Conservation (phyloP, 2,888 invertebrate genomes). For the Tachina lurida region DNA sequence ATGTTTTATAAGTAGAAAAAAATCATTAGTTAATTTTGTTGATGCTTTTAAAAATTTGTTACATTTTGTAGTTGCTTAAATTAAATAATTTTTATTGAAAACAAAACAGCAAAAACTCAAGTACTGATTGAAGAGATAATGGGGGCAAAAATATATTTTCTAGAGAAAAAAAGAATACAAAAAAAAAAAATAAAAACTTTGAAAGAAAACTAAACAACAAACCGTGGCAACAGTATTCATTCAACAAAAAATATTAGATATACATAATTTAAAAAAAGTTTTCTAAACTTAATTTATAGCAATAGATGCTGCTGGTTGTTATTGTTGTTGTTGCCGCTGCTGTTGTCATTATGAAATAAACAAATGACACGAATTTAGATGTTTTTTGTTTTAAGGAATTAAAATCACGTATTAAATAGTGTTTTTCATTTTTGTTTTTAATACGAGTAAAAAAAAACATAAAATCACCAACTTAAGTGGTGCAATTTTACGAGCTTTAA, state of each 20-base stretch:
- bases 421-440: neutral
- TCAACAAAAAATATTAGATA: slow-evolving; percentile 33
- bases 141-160: slow-evolving; percentile 36
- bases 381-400: slow-evolving; percentile 55
- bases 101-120: slow-evolving; percentile 22
- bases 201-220: slow-evolving; percentile 19
- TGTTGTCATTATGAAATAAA: slow-evolving; percentile 63
- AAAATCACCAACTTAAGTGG: slow-evolving; percentile 42
- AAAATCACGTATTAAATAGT: slow-evolving; percentile 66
- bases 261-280: slow-evolving; percentile 16
- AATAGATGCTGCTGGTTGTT: slow-evolving; percentile 9
- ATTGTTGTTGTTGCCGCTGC: slow-evolving; percentile 5
- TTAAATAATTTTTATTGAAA: neutral
- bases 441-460: neutral
- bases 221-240: slow-evolving; percentile 25
- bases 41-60: slow-evolving; percentile 47
- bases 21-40: slow-evolving; percentile 7
- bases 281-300: slow-evolving; percentile 11
- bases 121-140: slow-evolving; percentile 44
- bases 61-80: slow-evolving; percentile 14
- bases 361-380: slow-evolving; percentile 68
- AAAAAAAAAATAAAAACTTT: neutral
- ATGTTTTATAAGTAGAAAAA: slow-evolving; percentile 27
- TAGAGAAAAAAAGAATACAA: slow-evolving; percentile 4
- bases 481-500: slow-evolving; percentile 42